Conservation (phyloP, 2,797 vertebrate genomes). For the Cygnus olor region DNA sequence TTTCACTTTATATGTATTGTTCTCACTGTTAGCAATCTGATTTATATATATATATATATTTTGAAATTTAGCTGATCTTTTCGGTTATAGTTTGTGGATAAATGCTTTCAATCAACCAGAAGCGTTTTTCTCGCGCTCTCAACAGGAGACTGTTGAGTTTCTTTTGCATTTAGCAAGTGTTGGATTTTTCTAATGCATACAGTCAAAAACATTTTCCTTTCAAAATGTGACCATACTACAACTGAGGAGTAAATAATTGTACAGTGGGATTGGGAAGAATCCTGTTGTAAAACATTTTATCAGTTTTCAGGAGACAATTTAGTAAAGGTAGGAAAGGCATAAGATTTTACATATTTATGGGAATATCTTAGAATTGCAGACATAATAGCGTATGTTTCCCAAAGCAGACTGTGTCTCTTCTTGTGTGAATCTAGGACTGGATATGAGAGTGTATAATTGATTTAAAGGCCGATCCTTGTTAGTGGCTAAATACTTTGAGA, state of each 20-base stretch:
- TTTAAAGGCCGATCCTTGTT: not conserved
- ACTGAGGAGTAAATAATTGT: not conserved
- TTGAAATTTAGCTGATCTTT: not conserved
- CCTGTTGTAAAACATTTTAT: accelerated
- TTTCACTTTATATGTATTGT: not conserved
- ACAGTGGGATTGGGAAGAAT: not conserved
- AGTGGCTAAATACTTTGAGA: not conserved
- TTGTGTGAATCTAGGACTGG: not conserved
- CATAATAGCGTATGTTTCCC: not conserved
- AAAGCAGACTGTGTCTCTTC: not conserved
- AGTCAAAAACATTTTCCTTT: not conserved
- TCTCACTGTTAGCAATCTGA: not conserved
- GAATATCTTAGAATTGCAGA: not conserved
- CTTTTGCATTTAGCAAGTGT: not conserved
- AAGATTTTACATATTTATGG: not conserved
- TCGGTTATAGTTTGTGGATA: not conserved
- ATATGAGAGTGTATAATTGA: not conserved
- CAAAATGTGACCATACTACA: not conserved
- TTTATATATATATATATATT: not conserved
- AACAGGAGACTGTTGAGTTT: not conserved
- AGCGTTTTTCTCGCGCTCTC: not conserved
- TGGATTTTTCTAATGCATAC: not conserved
- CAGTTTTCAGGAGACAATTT: not conserved
- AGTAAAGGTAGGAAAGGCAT: not conserved
- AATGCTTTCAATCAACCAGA: not conserved